Conservation (phyloP, 2,797 vertebrate genomes). For the Sebastes nivosus region DNA sequence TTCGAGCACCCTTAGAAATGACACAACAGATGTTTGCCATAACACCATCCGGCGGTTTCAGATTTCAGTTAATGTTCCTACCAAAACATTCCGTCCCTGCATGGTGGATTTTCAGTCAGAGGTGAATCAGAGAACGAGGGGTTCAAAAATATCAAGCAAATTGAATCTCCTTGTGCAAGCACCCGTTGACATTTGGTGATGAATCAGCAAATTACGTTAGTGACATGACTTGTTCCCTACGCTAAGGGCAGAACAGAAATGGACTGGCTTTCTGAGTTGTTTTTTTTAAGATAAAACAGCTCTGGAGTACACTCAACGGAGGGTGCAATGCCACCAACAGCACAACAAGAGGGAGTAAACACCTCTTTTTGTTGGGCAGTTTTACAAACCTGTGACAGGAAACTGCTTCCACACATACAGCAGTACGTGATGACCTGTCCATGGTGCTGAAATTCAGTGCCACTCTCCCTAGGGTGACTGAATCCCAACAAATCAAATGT, state of each 20-base stretch:
- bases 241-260: background rate
- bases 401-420: background rate
- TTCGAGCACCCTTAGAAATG: slow-evolving; percentile 26
- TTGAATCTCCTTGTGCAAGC: background rate
- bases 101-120: slow-evolving; percentile 16
- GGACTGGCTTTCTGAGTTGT: background rate
- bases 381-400: background rate
- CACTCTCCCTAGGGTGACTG: background rate
- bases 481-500: no score
- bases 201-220: slow-evolving; percentile 2
- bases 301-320: background rate
- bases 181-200: slow-evolving; percentile 10
- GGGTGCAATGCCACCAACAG: background rate
- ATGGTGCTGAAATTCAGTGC: slow-evolving; percentile 25
- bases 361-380: background rate
- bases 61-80: slow-evolving; percentile 1
- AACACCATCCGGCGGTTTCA: slow-evolving; percentile 15
- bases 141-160: slow-evolving; percentile 29
- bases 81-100: slow-evolving; percentile 10
- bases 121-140: background rate
- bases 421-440: slow-evolving; percentile 6
- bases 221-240: background rate
- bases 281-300: background rate
- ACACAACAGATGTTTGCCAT: slow-evolving; percentile 59
- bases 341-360: background rate